Percentiles rank a stretch among this genome's conserved stretches.
Evolutionary conservation across 1,140 invertebrate genomes (phyloP).

Genomic region (Neodiprion pinetum): DNA sequence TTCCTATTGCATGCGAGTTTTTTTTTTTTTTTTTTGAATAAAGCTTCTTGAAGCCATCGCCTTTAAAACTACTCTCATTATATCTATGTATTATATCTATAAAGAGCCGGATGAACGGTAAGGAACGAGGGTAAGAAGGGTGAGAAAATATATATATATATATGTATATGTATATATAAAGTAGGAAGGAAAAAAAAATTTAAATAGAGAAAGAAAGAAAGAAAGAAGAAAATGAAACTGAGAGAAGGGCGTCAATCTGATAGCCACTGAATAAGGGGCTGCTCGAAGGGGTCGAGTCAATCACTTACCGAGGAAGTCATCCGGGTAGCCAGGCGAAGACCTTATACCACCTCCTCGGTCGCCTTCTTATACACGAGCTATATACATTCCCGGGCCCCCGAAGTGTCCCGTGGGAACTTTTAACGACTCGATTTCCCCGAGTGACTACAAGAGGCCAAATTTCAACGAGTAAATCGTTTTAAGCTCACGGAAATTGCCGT

Average conservation of each 20-base stretch:
- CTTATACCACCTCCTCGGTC: background rate
- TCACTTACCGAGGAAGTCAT: constrained; percentile 4
- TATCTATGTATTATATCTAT: too few relatives aligned
- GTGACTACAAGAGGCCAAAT: background rate
- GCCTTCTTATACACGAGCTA: too few relatives aligned
- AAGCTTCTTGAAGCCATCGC: too few relatives aligned
- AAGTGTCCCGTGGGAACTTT: background rate
- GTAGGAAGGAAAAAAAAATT: too few relatives aligned
- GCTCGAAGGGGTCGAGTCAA: background rate
- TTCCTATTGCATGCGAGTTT: too few relatives aligned
- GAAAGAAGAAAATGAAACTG: too few relatives aligned
- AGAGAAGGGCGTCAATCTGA: background rate
- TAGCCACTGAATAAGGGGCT: background rate
- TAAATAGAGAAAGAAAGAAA: background rate
- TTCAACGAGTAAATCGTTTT: background rate
- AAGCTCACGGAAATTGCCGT: background rate
- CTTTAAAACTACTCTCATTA: too few relatives aligned
- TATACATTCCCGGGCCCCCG: background rate
- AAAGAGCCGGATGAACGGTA: too few relatives aligned
- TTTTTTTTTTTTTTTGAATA: too few relatives aligned
- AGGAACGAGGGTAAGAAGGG: background rate
- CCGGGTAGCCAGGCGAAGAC: background rate
- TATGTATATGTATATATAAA: background rate
- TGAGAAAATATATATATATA: background rate
- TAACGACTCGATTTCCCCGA: constrained; percentile 4